Evolutionary conservation across 1,140 invertebrate genomes (phyloP).

Genomic region (Zaprionus taronus): DNA sequence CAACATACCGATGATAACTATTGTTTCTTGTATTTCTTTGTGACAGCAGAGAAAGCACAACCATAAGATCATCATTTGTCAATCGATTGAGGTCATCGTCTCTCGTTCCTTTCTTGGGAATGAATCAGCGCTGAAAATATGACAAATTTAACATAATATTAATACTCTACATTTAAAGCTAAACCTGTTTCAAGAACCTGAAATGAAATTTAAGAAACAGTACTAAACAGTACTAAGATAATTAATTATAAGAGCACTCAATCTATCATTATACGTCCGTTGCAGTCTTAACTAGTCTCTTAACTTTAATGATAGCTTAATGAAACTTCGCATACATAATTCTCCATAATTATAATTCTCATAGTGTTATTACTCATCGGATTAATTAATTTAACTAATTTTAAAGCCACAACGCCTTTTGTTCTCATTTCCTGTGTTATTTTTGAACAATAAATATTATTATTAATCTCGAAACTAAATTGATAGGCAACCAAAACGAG

Average conservation of each 20-base stretch:
- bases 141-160: slow-evolving; percentile 3
- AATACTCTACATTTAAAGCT: neutral
- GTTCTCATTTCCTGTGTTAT: slow-evolving; percentile 12
- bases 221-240: neutral
- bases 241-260: neutral
- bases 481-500: slow-evolving; percentile 17
- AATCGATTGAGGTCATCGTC: slow-evolving; percentile 46
- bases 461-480: slow-evolving; percentile 15
- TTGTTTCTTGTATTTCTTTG: neutral
- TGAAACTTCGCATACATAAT: neutral
- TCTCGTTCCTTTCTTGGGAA: slow-evolving; percentile 20
- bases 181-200: neutral
- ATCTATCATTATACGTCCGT: neutral
- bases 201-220: neutral
- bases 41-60: slow-evolving; percentile 33
- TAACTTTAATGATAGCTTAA: neutral
- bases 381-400: neutral
- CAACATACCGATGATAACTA: neutral
- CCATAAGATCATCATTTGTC: slow-evolving; percentile 43
- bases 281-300: neutral
- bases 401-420: neutral
- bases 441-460: slow-evolving; percentile 7
- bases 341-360: neutral
- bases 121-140: slow-evolving; percentile 19
- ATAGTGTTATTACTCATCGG: neutral